Evolutionary conservation across 2,888 invertebrate genomes (phyloP).

Genomic region (Prosopocoilus inquinatus): DNA sequence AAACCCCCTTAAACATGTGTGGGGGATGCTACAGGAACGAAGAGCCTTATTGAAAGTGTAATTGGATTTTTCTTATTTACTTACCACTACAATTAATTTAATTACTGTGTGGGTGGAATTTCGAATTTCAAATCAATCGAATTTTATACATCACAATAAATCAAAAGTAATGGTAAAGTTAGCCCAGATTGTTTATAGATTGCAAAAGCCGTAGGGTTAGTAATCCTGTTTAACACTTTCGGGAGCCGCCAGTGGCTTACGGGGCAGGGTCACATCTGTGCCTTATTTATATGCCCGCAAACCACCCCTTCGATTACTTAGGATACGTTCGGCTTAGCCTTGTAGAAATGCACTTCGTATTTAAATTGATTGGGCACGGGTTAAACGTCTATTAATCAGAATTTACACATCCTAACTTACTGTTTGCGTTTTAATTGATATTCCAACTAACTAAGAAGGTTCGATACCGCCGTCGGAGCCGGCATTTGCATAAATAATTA

Average conservation of each 20-base stretch:
- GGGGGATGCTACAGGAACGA: too few relatives aligned
- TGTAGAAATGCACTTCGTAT: conserved; percentile 11
- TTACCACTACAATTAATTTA: too few relatives aligned
- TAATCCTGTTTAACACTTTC: conserved; percentile 15
- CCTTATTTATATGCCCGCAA: conserved; percentile 25
- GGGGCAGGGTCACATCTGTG: conserved; percentile 21
- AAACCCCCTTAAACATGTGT: too few relatives aligned
- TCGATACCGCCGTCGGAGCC: background rate
- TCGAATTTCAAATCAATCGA: background rate
- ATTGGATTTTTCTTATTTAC: too few relatives aligned
- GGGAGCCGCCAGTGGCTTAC: conserved; percentile 3
- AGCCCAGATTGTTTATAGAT: background rate
- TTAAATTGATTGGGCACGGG: conserved; percentile 15
- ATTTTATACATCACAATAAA: background rate
- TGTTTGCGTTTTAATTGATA: conserved; percentile 15
- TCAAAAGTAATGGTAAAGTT: background rate
- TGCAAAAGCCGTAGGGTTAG: conserved; percentile 6
- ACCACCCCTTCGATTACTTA: conserved; percentile 24
- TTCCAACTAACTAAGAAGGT: conserved; percentile 2
- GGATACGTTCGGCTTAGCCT: conserved; percentile 19
- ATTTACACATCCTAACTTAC: conserved; percentile 10
- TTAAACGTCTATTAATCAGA: conserved; percentile 20
- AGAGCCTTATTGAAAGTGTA: too few relatives aligned
- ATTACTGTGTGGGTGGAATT: too few relatives aligned
- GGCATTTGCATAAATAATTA: conserved; percentile 2